These are phyloP conservation scores for Sclerurus mexicanus DNA, from an alignment of 2,113 vertebrate genomes.

Conservation along the genomic window DNA sequence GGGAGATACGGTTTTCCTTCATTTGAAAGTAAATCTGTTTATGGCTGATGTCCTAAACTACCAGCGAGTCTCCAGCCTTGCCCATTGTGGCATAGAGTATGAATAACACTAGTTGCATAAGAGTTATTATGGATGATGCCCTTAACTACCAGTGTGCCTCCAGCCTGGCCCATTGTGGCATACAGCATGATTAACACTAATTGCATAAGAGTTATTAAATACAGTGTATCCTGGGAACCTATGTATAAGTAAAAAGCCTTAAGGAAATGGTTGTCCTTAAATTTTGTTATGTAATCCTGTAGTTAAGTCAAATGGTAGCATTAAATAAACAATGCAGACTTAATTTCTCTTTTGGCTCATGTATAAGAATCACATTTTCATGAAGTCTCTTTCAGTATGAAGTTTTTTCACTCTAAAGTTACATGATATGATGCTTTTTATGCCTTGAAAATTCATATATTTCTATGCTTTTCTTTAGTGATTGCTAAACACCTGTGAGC, in stretches of 20 bases:
- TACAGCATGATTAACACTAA: not conserved
- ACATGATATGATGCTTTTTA: not conserved
- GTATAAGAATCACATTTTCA: not conserved
- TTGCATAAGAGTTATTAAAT: conserved; percentile 9
- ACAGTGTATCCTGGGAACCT: not conserved
- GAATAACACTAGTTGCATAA: not conserved
- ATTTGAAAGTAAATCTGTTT: conserved; percentile 28
- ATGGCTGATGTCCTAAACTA: not conserved
- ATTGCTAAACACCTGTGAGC: not conserved
- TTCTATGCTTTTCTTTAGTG: not conserved
- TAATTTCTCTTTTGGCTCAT: not conserved
- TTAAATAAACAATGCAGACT: not conserved
- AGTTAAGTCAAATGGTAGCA: not conserved
- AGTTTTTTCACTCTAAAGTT: not conserved
- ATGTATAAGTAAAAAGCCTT: not conserved
- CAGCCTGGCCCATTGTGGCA: not conserved
- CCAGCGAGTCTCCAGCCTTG: not conserved
- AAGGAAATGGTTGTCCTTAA: not conserved
- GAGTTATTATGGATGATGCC: not conserved
- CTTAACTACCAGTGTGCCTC: not conserved
- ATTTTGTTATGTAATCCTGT: not conserved
- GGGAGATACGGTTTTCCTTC: conserved; percentile 13
- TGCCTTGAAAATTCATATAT: not conserved
- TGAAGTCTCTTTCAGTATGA: not conserved
- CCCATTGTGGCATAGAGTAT: not conserved